phyloP scores from a whole-genome alignment of 2,888 invertebrate species.

The Thysanoteuthis rhombus region DNA sequence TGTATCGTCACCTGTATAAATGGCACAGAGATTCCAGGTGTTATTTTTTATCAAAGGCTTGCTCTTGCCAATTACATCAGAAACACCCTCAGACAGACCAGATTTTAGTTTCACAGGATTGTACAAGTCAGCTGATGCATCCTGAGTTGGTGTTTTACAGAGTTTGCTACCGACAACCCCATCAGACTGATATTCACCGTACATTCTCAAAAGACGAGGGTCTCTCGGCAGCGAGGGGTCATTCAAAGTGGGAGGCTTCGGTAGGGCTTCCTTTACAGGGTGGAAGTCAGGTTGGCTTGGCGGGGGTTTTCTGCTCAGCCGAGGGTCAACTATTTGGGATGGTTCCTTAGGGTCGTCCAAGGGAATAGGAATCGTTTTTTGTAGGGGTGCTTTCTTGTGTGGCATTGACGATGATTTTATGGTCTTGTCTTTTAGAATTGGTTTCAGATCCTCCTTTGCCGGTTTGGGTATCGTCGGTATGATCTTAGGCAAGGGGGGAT shows the following conservation, averaged over 20 bases:
- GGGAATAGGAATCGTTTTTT: background rate
- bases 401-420: background rate
- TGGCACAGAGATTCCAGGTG: background rate
- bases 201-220: background rate
- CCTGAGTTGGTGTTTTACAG: background rate
- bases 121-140: background rate
- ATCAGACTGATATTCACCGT: background rate
- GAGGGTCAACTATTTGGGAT: background rate
- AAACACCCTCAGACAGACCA: background rate
- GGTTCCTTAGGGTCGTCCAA: background rate
- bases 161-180: background rate
- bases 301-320: background rate
- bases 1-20: background rate
- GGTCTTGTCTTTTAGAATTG: background rate
- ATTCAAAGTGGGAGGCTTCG: background rate
- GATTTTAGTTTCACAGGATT: background rate
- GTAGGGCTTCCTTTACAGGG: background rate
- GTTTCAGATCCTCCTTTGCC: background rate
- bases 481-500: background rate
- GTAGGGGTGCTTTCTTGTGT: background rate
- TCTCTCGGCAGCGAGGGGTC: background rate
- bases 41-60: background rate
- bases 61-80: background rate
- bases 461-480: background rate
- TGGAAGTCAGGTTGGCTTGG: background rate